Conservation (phyloP, 2,888 invertebrate species). For the Philereme transversata region DNA sequence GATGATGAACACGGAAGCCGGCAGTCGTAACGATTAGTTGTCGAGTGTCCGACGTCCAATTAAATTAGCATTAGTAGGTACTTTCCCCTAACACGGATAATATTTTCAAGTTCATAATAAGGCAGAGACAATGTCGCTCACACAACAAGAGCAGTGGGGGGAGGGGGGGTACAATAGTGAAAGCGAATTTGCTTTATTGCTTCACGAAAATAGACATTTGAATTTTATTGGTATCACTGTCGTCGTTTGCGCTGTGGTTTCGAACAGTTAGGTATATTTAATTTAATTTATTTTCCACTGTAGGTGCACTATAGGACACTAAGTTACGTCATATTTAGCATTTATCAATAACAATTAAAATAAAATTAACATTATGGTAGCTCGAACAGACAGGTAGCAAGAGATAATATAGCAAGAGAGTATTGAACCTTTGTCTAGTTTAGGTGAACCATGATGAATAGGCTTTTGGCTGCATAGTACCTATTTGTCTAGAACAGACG, state of each 20-base stretch:
- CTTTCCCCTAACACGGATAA: slow-evolving; percentile 62
- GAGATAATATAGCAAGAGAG: too few species aligned
- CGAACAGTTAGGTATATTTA: slow-evolving; percentile 33
- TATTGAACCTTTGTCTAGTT: too few species aligned
- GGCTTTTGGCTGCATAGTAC: too few species aligned
- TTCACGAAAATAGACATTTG: slow-evolving; percentile 44
- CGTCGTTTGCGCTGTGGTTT: slow-evolving; percentile 24
- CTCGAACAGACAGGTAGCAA: too few species aligned
- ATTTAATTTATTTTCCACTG: too few species aligned
- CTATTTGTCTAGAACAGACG: too few species aligned
- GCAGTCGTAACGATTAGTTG: slow-evolving; percentile 55
- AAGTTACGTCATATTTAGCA: too few species aligned
- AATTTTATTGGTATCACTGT: slow-evolving; percentile 38
- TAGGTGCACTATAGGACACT: too few species aligned
- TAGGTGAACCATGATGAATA: too few species aligned
- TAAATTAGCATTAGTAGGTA: slow-evolving; percentile 59
- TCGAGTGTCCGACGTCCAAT: slow-evolving; percentile 54
- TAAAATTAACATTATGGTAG: too few species aligned
- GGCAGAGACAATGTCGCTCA: slow-evolving; percentile 50
- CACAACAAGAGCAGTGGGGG: slow-evolving; percentile 12
- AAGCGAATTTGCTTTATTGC: slow-evolving; percentile 53
- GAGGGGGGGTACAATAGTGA: slow-evolving; percentile 48
- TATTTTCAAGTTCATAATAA: slow-evolving; percentile 57
- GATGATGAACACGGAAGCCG: slow-evolving; percentile 45
- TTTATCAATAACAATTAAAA: too few species aligned